Conservation (phyloP, 2,888 invertebrate species). For the Pollenia amentaria region DNA sequence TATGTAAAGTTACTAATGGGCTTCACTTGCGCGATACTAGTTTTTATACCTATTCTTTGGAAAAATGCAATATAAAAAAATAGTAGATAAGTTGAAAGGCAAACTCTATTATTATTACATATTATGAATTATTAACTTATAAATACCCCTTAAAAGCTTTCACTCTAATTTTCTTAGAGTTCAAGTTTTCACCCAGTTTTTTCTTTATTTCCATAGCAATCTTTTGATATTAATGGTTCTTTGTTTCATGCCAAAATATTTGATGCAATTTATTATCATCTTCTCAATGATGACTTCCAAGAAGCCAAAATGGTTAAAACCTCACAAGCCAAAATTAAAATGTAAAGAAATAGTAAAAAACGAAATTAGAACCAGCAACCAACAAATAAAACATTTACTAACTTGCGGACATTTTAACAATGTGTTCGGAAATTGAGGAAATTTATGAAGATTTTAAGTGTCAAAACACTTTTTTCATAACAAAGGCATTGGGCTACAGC, state of each 20-base stretch:
- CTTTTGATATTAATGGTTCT: neutral
- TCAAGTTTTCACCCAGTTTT: neutral
- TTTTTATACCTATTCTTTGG: no score
- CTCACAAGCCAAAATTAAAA: slow-evolving; percentile 26
- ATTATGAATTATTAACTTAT: no score
- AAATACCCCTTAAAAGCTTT: no score
- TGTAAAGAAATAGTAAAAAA: neutral
- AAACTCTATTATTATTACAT: no score
- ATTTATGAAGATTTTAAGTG: slow-evolving; percentile 62
- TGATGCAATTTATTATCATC: slow-evolving; percentile 55
- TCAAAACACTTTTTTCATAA: neutral
- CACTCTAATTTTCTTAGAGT: no score
- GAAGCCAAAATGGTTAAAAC: slow-evolving; percentile 5
- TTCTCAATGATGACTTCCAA: slow-evolving; percentile 45
- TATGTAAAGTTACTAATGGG: no score
- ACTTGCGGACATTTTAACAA: slow-evolving; percentile 62
- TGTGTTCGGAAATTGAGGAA: slow-evolving; percentile 70
- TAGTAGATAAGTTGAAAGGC: no score
- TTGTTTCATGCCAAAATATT: slow-evolving; percentile 53
- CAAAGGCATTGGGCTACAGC: neutral
- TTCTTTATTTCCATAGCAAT: neutral
- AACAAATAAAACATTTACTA: slow-evolving; percentile 39
- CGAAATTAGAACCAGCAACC: slow-evolving; percentile 13
- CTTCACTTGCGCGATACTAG: no score
- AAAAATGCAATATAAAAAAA: no score